Conservation (phyloP, 2,113 vertebrate genomes). For the Bungarus multicinctus region DNA sequence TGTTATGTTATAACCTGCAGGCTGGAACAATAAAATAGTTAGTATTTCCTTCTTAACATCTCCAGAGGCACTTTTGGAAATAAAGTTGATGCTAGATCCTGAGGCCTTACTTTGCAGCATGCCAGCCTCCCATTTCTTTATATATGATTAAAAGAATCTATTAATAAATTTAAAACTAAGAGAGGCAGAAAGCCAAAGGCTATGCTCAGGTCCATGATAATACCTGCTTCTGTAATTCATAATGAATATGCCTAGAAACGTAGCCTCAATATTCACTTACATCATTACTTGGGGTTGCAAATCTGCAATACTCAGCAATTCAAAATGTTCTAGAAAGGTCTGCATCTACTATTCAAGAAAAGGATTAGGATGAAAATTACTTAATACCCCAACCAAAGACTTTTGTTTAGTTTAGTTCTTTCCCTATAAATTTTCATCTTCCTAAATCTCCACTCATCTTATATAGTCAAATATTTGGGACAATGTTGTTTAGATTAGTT, state of each 20-base stretch:
- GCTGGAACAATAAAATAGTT: background rate
- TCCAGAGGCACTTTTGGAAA: background rate
- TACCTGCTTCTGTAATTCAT: background rate
- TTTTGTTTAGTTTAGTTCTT: background rate
- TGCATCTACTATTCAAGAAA: background rate
- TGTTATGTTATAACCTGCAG: background rate
- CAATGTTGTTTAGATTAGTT: background rate
- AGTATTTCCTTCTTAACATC: background rate
- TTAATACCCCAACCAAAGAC: background rate
- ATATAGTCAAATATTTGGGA: background rate
- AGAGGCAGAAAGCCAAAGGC: background rate
- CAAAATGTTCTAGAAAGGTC: background rate
- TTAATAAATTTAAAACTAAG: background rate
- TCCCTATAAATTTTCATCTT: background rate
- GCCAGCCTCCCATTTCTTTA: background rate
- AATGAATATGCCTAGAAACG: background rate
- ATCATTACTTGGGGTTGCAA: background rate
- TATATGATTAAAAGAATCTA: background rate
- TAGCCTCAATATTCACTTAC: background rate
- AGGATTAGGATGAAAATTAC: background rate
- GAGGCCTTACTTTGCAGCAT: background rate
- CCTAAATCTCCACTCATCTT: background rate
- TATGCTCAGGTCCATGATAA: background rate
- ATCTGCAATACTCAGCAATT: background rate
- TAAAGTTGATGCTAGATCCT: background rate